phyloP scores from a whole-genome alignment of 2,113 vertebrate species.

The Plectropomus leopardus region DNA sequence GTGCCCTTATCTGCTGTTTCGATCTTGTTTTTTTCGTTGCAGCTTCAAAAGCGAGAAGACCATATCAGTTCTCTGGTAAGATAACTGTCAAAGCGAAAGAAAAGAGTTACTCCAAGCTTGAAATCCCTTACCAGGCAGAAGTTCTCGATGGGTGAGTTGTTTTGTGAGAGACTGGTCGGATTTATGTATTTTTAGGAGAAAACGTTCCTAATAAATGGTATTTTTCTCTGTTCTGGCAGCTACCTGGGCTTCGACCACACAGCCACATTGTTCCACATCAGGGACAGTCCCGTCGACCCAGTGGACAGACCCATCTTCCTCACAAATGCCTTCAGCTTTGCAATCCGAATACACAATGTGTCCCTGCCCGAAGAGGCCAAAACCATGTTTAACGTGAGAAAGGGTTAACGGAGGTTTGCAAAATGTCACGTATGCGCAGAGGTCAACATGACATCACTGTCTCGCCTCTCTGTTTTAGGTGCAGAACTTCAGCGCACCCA shows the following conservation, averaged over 20 bases:
- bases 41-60: conserved; percentile 96
- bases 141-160: conserved; percentile 95
- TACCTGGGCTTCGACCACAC: conserved; percentile 97
- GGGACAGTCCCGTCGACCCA: conserved; percentile 93
- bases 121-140: conserved; percentile 99
- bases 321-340: conserved; percentile 95
- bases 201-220: background rate
- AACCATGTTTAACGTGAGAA: conserved; percentile 92
- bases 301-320: conserved; percentile 93
- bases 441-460: background rate
- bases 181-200: background rate
- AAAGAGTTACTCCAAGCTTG: conserved; percentile 98
- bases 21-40: conserved; percentile 48
- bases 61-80: conserved; percentile 96
- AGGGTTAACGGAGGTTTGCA: fast-evolving
- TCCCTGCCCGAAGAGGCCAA: conserved; percentile 94
- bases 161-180: background rate
- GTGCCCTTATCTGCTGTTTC: conserved; percentile 9
- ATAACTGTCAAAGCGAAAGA: conserved; percentile 99
- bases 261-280: conserved; percentile 96
- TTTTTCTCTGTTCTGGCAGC: conserved; percentile 61
- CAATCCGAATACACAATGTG: conserved; percentile 93
- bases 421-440: background rate
- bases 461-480: conserved; percentile 81
- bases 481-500: conserved; percentile 94